These are phyloP conservation scores for Tachystola acroxantha DNA, from an alignment of 2,888 invertebrate genomes.

Conservation along the genomic window DNA sequence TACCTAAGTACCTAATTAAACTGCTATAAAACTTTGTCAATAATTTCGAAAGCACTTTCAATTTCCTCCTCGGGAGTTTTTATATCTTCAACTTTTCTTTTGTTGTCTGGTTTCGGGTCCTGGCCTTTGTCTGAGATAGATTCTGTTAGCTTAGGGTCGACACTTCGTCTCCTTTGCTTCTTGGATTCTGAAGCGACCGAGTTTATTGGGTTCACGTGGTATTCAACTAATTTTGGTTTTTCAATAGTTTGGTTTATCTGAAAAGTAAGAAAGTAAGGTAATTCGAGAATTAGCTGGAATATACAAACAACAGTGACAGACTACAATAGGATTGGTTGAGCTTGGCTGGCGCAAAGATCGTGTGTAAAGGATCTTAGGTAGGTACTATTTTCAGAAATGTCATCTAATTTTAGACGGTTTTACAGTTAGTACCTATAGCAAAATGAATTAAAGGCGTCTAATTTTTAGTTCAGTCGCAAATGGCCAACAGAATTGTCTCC, in stretches of 20 bases:
- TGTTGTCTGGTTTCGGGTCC: not conserved
- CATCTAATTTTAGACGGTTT: too few relatives aligned
- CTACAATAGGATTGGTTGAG: too few relatives aligned
- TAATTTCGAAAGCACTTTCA: slow-evolving; percentile 60
- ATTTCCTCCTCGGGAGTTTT: slow-evolving; percentile 64
- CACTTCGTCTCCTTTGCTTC: slow-evolving; percentile 8
- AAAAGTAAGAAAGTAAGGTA: slow-evolving; percentile 13
- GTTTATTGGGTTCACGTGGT: slow-evolving; percentile 35
- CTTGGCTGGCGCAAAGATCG: too few relatives aligned
- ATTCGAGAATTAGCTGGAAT: too few relatives aligned
- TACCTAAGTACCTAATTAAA: too few relatives aligned
- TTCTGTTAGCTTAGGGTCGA: not conserved
- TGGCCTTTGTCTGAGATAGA: not conserved
- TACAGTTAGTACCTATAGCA: too few relatives aligned
- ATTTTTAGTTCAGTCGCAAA: too few relatives aligned
- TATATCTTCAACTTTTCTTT: slow-evolving; percentile 16
- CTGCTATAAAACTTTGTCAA: slow-evolving; percentile 45
- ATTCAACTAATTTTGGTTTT: slow-evolving; percentile 45
- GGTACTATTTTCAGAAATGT: too few relatives aligned
- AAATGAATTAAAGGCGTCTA: too few relatives aligned
- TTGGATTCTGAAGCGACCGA: slow-evolving; percentile 9
- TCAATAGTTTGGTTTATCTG: slow-evolving; percentile 41
- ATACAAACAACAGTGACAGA: too few relatives aligned
- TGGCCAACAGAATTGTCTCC: too few relatives aligned
- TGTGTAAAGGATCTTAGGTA: too few relatives aligned